Percentiles rank a stretch among this genome's conserved stretches.
These are phyloP conservation scores for Micromesistius poutassou DNA, from an alignment of 2,797 vertebrate species.

Conservation along the genomic window DNA sequence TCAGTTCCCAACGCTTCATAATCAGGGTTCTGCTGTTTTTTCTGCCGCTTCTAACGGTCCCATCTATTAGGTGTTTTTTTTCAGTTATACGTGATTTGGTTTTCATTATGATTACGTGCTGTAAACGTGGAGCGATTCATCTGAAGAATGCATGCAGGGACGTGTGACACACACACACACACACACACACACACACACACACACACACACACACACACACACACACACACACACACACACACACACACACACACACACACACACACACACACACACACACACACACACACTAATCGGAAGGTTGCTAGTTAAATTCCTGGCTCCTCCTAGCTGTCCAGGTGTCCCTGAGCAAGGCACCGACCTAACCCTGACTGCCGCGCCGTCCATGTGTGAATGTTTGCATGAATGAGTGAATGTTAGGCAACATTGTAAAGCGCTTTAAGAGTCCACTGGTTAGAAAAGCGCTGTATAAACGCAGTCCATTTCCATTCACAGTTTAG, in stretches of 20 bases:
- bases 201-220: slow-evolving; percentile 13
- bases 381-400: too few species aligned
- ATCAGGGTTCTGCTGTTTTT: not conserved
- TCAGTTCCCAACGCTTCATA: not conserved
- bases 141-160: not conserved
- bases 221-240: slow-evolving; percentile 11
- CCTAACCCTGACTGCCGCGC: not conserved
- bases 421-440: too few species aligned
- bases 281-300: slow-evolving; percentile 6
- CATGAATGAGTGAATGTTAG: too few species aligned
- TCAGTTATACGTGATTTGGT: not conserved
- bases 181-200: slow-evolving; percentile 8
- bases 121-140: not conserved
- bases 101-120: not conserved
- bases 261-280: slow-evolving; percentile 12
- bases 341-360: not conserved
- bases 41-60: not conserved
- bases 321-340: too few species aligned
- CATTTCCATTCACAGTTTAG: too few species aligned
- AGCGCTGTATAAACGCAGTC: not conserved
- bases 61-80: not conserved
- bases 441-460: too few species aligned
- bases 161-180: not conserved
- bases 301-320: too few species aligned
- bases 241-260: slow-evolving; percentile 30